phyloP scores from a whole-genome alignment of 2,888 invertebrate genomes.

The Zygaena filipendulae region DNA sequence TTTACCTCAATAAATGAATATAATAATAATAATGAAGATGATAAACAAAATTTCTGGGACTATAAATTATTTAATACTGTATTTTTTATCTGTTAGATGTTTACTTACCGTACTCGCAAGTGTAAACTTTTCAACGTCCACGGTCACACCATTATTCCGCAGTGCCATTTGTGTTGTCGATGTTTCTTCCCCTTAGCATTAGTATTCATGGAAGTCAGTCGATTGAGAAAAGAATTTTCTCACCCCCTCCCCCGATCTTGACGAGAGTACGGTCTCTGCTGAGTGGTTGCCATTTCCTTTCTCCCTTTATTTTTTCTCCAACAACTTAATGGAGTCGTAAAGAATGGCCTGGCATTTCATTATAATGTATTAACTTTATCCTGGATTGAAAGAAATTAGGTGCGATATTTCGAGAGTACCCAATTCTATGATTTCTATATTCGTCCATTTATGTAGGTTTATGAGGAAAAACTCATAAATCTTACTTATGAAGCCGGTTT shows the following conservation, averaged over 20 bases:
- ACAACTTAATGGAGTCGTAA: constrained; percentile 60
- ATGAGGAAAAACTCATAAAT: too few relatives aligned
- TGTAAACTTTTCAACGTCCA: too few relatives aligned
- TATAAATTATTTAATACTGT: too few relatives aligned
- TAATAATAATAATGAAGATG: too few relatives aligned
- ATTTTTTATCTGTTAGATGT: too few relatives aligned
- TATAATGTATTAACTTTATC: constrained; percentile 51
- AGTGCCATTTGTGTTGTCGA: constrained; percentile 43
- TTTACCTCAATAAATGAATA: too few relatives aligned
- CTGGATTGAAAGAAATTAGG: constrained; percentile 27
- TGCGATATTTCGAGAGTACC: too few relatives aligned
- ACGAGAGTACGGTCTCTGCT: constrained; percentile 40
- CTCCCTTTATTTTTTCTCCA: constrained; percentile 51
- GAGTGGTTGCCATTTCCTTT: constrained; percentile 57
- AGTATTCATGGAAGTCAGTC: constrained; percentile 65
- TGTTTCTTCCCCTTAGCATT: constrained; percentile 46
- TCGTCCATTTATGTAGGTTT: too few relatives aligned
- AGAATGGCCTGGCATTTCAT: constrained; percentile 52
- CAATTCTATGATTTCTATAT: too few relatives aligned
- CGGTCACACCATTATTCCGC: constrained; percentile 31
- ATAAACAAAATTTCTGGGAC: too few relatives aligned
- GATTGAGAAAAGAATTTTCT: constrained; percentile 62
- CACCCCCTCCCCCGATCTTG: constrained; percentile 48
- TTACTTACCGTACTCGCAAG: too few relatives aligned
- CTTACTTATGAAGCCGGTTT: too few relatives aligned